Base-by-base conservation (phyloP, 2,797 vertebrate genomes). In the Syngnathus acus region DNA sequence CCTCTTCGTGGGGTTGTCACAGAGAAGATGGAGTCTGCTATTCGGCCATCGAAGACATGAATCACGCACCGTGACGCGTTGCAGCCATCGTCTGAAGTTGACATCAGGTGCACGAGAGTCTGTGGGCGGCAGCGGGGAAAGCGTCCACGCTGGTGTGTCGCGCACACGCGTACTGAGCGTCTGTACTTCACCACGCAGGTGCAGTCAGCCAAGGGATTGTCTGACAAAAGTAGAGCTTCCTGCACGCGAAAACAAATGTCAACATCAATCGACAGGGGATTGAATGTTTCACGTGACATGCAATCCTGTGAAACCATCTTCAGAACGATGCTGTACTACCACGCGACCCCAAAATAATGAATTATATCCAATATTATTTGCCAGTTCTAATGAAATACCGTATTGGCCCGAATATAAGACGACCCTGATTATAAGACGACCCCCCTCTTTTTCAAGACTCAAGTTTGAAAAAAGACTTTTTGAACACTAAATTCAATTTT, bases 131-230 rank as follows among this genome's bases (percentile, higher is more conserved):
- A 72, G 68, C 63, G 85, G 4, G 38, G 68, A 23, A 77, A 66
- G 80, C 76, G 66, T 70, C 79, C 67, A 75, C 70, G 75, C 80
- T 17, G 66, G 32, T 21, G 72, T 66, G 67, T 65, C 32, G 69
- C 73, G 40, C 47, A 2, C 76, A 68, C 63, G 85, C 4, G 38
- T 68, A 23, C 65, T 67, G 77, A 67, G 79, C 71, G 64, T 70
- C 79, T 67, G 76, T 69, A 73, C 81, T 17, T 69, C 65, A 74
- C 64, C 32, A 60, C 5, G 32, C 69, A 9, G 72, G 51, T 64
- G 62, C 19, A 62, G 0, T 66, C 38, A 54, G 65, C 68, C 62
- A 68, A 88, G 86, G 86, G 83, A 88, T 77, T 77, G 83, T 86
- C 85, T 26, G 10, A 57, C 77, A 86, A 81, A 66, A 79, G 76